A percentile compares a stretch with the other conserved stretches of the same genome.
These are phyloP conservation scores for Isoperla grammatica DNA, from an alignment of 2,888 invertebrate species.

Conservation along the genomic window DNA sequence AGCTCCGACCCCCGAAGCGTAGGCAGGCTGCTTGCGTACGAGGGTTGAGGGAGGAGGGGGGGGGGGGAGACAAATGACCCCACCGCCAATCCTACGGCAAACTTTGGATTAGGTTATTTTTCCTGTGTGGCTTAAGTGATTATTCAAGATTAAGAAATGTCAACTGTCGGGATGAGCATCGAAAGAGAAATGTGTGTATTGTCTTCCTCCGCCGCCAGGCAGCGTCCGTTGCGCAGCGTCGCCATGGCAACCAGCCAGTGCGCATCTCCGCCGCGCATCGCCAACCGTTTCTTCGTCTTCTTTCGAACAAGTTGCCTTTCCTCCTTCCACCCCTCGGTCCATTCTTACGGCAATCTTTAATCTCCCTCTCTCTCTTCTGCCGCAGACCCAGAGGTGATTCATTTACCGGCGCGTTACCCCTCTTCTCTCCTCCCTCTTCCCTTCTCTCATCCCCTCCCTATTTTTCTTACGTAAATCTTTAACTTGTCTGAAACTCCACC, in stretches of 20 bases:
- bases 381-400: no score
- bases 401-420: background rate
- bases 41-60: no score
- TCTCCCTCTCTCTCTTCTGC: background rate
- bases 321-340: constrained; percentile 17
- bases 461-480: background rate
- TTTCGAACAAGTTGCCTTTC: constrained; percentile 9
- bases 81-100: no score
- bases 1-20: no score
- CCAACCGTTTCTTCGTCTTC: constrained; percentile 16
- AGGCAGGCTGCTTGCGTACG: no score
- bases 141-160: constrained; percentile 4
- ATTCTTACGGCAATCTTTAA: constrained; percentile 18
- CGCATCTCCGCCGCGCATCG: background rate
- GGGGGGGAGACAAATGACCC: no score
- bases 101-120: no score
- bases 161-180: background rate
- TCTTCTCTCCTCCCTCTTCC: background rate
- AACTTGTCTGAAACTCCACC: background rate
- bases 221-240: background rate
- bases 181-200: background rate
- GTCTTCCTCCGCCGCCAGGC: background rate
- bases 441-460: background rate
- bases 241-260: background rate
- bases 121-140: background rate